Evolutionary conservation across 1,140 invertebrate genomes (phyloP), one percentile per base, ranked within the genome.

Genomic region (Bradysia coprophila): DNA sequence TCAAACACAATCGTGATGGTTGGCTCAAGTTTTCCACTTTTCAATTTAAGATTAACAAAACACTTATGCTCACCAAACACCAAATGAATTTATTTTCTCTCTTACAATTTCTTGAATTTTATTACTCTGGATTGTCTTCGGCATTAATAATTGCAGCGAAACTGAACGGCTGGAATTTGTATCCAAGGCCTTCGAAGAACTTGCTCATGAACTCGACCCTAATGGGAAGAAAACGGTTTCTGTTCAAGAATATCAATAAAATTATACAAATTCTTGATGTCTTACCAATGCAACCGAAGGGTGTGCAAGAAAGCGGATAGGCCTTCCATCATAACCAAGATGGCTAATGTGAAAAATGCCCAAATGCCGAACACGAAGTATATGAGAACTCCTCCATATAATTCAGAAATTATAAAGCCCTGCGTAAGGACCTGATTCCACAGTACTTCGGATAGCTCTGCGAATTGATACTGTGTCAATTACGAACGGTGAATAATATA

Each of bases 131-230:
- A n/a, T n/a, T n/a, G 23, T 68, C 70, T 48, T 73, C 74, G 10
- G 63, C 62, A 43, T 77, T 76, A 41, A 92, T 65, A 49, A 93
- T 84, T 4, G 70, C 73, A 54, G 87, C 86, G 67, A 97, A 96
- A 48, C 79, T 87, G 69, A 97, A 95, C 38, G 93, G 91, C 50
- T 82, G 72, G 70, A 97, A 97, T 22, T 76, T 61, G 52, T 94
- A 80, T 4, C 93, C 93, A 22, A 74, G 60, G 41, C 92, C 94
- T 2, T 69, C 57, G 62, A 95, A 98, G 64, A 98, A 98, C 62
- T 98, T 98, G 64, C 86, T 95, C 78, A 94, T 90, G 55, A 96
- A 96, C 60, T 96, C 91, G 34, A 96, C 90, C 88, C 88, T 91
- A 62, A 40, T 69, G 67, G 54, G 53, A 63, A 56, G 34, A 56